Evolutionary conservation across 2,888 invertebrate species (phyloP).

Genomic region (Acronicta leporina): DNA sequence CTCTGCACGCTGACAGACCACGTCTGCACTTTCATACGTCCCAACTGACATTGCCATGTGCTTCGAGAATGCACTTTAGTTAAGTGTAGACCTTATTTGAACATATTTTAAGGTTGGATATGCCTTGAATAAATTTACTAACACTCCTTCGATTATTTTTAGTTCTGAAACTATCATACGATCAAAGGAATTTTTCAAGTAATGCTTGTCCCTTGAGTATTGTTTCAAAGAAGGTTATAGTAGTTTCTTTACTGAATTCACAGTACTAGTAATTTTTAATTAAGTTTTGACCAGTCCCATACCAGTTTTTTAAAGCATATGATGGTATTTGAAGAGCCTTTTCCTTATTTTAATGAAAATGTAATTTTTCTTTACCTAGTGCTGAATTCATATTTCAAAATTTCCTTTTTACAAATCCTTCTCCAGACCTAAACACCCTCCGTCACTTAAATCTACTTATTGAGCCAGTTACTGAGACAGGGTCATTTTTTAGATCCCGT

Average conservation of each 20-base stretch:
- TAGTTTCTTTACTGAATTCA: too few relatives aligned
- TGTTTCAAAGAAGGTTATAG: background rate
- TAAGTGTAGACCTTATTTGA: slow-evolving; percentile 9
- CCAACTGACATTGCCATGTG: slow-evolving; percentile 35
- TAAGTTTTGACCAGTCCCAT: too few relatives aligned
- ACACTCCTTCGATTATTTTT: slow-evolving; percentile 28
- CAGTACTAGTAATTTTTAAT: too few relatives aligned
- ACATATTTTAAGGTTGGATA: accelerated
- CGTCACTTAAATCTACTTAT: slow-evolving; percentile 30
- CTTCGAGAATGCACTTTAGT: background rate
- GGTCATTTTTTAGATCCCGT: slow-evolving; percentile 63
- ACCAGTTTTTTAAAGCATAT: too few relatives aligned
- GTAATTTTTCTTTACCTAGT: background rate
- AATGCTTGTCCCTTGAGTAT: slow-evolving; percentile 3
- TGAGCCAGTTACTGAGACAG: slow-evolving; percentile 27
- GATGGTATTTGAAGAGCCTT: too few relatives aligned
- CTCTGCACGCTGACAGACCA: slow-evolving; percentile 62
- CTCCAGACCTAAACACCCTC: slow-evolving; percentile 15
- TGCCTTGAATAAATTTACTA: background rate
- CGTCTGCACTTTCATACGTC: slow-evolving; percentile 56
- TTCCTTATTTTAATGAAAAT: too few relatives aligned
- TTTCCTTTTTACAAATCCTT: too few relatives aligned
- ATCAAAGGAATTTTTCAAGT: slow-evolving; percentile 41
- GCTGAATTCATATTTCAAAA: too few relatives aligned
- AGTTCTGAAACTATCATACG: slow-evolving; percentile 30